These are phyloP conservation scores for Scartelaos histophorus DNA, from an alignment of 2,113 vertebrate species.

Conservation along the genomic window DNA sequence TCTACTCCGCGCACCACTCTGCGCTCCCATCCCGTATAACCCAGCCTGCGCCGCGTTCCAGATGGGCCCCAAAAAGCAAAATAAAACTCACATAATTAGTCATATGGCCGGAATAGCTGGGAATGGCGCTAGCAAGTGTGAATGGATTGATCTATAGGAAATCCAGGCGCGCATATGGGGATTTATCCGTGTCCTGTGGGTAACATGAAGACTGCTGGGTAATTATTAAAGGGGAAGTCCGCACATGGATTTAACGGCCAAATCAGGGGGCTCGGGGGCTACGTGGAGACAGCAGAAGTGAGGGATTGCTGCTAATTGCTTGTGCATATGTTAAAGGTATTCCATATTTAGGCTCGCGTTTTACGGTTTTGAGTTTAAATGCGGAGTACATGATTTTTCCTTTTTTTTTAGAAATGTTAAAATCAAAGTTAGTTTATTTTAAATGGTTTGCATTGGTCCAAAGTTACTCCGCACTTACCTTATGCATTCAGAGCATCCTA, in stretches of 20 bases:
- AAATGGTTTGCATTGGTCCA: too few relatives aligned
- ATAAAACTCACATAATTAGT: neutral
- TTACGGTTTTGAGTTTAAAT: too few relatives aligned
- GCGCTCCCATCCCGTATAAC: neutral
- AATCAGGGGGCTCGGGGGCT: neutral
- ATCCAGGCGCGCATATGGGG: slow-evolving; percentile 37
- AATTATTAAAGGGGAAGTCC: slow-evolving; percentile 66
- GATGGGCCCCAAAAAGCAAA: neutral
- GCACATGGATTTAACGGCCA: slow-evolving; percentile 53
- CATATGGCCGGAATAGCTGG: slow-evolving; percentile 30
- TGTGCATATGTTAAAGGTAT: neutral
- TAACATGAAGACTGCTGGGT: slow-evolving; percentile 54
- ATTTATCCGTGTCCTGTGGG: slow-evolving; percentile 53
- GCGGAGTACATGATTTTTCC: too few relatives aligned
- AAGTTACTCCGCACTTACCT: too few relatives aligned
- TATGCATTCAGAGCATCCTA: too few relatives aligned
- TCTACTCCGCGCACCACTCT: neutral
- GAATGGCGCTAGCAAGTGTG: slow-evolving; percentile 28
- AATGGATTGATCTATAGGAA: slow-evolving; percentile 48
- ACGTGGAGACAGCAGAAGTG: slow-evolving; percentile 35
- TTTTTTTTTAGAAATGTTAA: too few relatives aligned
- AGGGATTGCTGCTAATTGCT: slow-evolving; percentile 21
- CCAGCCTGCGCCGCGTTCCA: neutral
- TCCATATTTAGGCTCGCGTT: neutral
- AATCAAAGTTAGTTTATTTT: too few relatives aligned